A percentile compares a stretch with the other conserved stretches of the same genome.
Conservation (phyloP, 64 coral and sea anemone genomes). For the Porites lutea region DNA sequence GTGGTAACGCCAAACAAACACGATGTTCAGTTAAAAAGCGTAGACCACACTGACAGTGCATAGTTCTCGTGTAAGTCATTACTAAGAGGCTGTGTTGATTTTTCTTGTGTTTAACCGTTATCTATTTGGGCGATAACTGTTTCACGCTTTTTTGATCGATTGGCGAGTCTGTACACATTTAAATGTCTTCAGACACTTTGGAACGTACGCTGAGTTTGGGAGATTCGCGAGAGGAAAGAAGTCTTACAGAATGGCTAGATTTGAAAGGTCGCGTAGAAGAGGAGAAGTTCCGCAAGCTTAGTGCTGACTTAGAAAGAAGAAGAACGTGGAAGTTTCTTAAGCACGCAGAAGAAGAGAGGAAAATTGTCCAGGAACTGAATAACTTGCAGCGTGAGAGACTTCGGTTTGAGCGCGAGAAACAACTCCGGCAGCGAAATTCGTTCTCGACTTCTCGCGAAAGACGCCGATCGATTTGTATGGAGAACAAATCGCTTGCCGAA, state of each 20-base stretch:
- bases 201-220: constrained; percentile 20
- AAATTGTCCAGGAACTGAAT: constrained; percentile 67
- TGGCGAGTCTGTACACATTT: background rate
- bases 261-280: constrained; percentile 64
- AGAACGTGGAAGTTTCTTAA: constrained; percentile 54
- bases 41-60: background rate
- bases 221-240: background rate
- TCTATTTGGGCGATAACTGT: background rate
- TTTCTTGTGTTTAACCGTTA: background rate
- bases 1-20: constrained; percentile 11
- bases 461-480: background rate
- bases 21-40: background rate
- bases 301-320: constrained; percentile 75
- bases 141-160: background rate
- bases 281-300: constrained; percentile 67
- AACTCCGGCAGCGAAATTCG: constrained; percentile 67
- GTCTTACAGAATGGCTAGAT: constrained; percentile 56
- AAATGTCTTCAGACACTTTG: constrained; percentile 44
- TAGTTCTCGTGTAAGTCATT: background rate
- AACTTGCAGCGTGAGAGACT: constrained; percentile 66
- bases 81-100: background rate
- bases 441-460: constrained; percentile 8
- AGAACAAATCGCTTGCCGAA: background rate
- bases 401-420: constrained; percentile 81
- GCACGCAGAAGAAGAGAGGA: constrained; percentile 60